phyloP scores from a whole-genome alignment of 2,113 vertebrate species.

The Myiozetetes cayanensis region DNA sequence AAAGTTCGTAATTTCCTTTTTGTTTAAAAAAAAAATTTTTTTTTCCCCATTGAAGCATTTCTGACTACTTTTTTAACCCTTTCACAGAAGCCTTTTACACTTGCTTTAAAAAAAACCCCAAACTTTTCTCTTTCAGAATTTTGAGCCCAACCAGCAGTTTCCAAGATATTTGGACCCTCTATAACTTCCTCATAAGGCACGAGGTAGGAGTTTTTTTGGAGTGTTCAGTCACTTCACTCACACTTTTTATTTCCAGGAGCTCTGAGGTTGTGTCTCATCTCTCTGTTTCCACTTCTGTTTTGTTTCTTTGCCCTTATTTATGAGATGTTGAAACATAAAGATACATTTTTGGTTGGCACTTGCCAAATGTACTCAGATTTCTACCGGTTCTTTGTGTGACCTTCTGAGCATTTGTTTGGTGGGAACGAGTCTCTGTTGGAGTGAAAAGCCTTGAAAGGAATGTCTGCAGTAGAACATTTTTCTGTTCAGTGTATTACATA shows the following conservation, averaged over 20 bases:
- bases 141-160: conserved; percentile 78
- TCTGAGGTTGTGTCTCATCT: background rate
- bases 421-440: background rate
- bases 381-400: fast-evolving
- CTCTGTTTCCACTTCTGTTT: background rate
- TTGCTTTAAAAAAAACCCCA: background rate
- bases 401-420: background rate
- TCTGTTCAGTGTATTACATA: background rate
- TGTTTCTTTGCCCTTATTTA: background rate
- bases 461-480: background rate
- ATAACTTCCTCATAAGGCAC: conserved; percentile 78
- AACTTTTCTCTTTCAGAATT: conserved; percentile 72
- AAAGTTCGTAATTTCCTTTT: background rate
- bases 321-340: background rate
- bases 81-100: background rate
- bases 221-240: background rate
- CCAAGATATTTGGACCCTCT: conserved; percentile 82
- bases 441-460: background rate
- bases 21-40: background rate
- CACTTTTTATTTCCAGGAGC: background rate
- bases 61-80: background rate
- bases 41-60: background rate
- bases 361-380: background rate
- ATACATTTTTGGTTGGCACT: background rate
- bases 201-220: conserved; percentile 76